Evolutionary conservation across 2,888 invertebrate genomes (phyloP).

Genomic region (Xylophagus ater): DNA sequence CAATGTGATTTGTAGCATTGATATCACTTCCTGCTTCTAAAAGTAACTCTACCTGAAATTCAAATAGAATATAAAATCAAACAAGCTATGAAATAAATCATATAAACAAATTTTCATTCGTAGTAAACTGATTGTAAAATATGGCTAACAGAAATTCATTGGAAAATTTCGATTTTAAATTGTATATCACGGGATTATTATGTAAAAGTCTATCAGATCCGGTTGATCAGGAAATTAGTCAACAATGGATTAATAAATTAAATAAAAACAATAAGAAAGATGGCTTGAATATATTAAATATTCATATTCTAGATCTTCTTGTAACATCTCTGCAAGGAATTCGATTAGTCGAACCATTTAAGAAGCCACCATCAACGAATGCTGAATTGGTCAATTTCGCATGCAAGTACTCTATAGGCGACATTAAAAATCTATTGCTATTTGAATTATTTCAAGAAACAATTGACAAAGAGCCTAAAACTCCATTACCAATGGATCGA

Average conservation of each 20-base stretch:
- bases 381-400: background rate
- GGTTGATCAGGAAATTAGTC: background rate
- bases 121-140: no score
- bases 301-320: background rate
- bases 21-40: constrained; percentile 45
- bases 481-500: constrained; percentile 4
- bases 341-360: constrained; percentile 12
- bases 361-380: background rate
- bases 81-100: no score
- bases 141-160: no score
- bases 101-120: no score
- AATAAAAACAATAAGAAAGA: background rate
- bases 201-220: background rate
- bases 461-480: background rate
- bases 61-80: no score
- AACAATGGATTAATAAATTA: background rate
- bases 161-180: background rate
- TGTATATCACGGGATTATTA: background rate
- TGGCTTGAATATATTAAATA: background rate
- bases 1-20: constrained; percentile 49
- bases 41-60: constrained; percentile 43
- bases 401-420: background rate
- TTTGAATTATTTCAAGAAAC: constrained; percentile 1
- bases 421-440: constrained; percentile 1
- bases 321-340: constrained; percentile 7